Conservation (phyloP, 2,888 invertebrate genomes). For the Leuctra nigra region DNA sequence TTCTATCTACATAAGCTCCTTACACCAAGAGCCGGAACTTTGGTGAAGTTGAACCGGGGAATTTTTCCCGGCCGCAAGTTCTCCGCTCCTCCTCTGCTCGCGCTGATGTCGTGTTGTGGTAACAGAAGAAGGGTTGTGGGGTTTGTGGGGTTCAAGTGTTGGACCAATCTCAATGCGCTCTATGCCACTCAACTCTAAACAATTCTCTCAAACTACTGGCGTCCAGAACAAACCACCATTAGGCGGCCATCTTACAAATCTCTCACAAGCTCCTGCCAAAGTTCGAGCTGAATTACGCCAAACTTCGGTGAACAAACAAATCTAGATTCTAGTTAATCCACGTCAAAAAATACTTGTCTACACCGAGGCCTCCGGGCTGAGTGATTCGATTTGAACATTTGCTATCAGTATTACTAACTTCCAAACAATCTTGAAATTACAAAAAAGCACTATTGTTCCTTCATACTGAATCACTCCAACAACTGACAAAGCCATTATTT, state of each 20-base stretch:
- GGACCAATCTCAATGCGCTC: not conserved
- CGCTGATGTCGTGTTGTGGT: conserved; percentile 16
- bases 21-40: not conserved
- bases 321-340: too few species aligned
- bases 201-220: not conserved
- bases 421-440: too few species aligned
- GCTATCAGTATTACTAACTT: too few species aligned
- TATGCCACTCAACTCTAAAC: conserved; percentile 15
- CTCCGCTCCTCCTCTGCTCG: too few species aligned
- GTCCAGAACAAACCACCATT: conserved; percentile 6
- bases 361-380: too few species aligned
- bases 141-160: not conserved
- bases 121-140: not conserved
- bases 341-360: too few species aligned
- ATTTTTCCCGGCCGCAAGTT: not conserved
- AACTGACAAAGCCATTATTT: too few species aligned
- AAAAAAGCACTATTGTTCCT: too few species aligned
- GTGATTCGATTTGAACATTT: too few species aligned
- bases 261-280: conserved; percentile 5
- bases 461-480: too few species aligned
- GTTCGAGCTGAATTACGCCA: too few species aligned
- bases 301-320: too few species aligned
- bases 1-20: conserved; percentile 7
- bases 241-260: conserved; percentile 5
- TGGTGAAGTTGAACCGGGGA: not conserved